These are phyloP conservation scores for Drosophila suzukii DNA, from an alignment of 1,140 invertebrate species.

Conservation along the genomic window DNA sequence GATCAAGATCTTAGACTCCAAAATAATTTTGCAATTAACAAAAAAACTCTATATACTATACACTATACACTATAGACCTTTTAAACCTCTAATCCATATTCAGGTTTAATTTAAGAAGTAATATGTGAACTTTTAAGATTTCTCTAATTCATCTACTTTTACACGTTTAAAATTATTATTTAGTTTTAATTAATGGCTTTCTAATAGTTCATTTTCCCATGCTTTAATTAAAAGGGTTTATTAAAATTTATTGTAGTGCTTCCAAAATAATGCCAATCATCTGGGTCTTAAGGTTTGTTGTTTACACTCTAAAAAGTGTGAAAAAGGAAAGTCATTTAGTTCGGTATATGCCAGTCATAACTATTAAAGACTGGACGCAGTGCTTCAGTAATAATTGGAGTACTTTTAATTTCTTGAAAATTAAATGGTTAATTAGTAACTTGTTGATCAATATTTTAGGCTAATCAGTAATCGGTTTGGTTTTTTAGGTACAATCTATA, in stretches of 20 bases:
- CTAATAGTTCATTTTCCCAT: conserved; percentile 2
- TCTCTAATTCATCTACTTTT: too few relatives aligned
- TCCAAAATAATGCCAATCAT: conserved; percentile 32
- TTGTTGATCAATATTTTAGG: background rate
- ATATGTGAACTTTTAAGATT: background rate
- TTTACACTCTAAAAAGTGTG: background rate
- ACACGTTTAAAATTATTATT: too few relatives aligned
- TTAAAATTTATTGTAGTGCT: background rate
- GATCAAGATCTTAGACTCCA: too few relatives aligned
- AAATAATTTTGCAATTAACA: too few relatives aligned
- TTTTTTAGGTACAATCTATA: background rate
- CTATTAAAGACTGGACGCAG: background rate
- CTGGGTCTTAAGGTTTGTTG: conserved; percentile 2
- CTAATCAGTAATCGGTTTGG: background rate
- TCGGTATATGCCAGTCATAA: conserved; percentile 1
- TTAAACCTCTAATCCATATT: too few relatives aligned
- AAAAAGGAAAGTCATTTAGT: background rate
- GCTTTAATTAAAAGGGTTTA: background rate
- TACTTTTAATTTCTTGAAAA: background rate
- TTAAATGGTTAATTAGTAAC: background rate
- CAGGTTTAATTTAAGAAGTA: background rate
- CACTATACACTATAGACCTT: too few relatives aligned
- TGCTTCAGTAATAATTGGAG: background rate
- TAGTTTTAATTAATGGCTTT: too few relatives aligned
- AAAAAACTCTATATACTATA: too few relatives aligned